Evolutionary conservation across 2,888 invertebrate species (phyloP), one percentile per base, ranked within the genome.

Genomic region (Agonopterix arenella): DNA sequence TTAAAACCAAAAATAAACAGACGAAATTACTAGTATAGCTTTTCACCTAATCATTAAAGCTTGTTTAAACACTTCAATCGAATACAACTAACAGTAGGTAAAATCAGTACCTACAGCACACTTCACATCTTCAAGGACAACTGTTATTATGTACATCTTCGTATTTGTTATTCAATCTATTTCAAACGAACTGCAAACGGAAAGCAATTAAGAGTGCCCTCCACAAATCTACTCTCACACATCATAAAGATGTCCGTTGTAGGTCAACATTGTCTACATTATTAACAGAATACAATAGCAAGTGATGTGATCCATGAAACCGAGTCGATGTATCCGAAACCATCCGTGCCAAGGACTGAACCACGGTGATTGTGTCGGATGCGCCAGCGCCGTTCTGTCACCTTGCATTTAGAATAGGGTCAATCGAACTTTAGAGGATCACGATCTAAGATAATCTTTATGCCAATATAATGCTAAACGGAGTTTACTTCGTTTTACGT

Each of bases 281-380:
- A 76, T 70, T 66, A 68, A 52, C 53, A 70, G 60, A 73, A 75
- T 71, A 82, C 82, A 84, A 81, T 81, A 73, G 79, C 66, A 51
- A 70, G 73, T 72, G 69, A 77, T 75, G 73, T 80, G 76, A 77
- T 77, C 78, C 78, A 66, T 78, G 79, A 78, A 75, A 76, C 64
- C 52, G 62, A 55, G 53, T 49, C 56, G 62, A 66, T 68, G 66
- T 63, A 55, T 56, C 56, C 54, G 55, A 51, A 57, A 28, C 28
- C 28, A 28, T 51, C 51, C 36, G 74, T 82, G 84, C 79, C 86
- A 86, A 86, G 86, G 86, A 81, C 80, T 28, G 28, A 28, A 28
- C 5, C 55, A 56, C 59, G 59, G 76, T 62, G 79, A 81, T 78
- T 68, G 72, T 68, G 61, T 52, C 70, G 76, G 80, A 80, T 80